phyloP scores from a whole-genome alignment of 2,888 invertebrate genomes.

The Phasia obesa region DNA sequence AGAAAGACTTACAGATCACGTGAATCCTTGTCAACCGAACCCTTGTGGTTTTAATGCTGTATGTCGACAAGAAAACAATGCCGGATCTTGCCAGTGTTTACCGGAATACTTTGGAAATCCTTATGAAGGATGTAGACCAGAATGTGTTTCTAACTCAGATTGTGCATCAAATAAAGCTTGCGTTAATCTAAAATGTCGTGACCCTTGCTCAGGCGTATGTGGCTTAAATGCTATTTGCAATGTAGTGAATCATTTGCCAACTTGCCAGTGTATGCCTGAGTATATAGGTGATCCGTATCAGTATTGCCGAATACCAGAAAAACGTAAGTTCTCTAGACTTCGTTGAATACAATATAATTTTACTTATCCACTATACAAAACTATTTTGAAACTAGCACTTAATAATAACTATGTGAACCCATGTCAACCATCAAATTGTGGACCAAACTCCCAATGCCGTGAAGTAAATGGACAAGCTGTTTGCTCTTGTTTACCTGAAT shows the following conservation, averaged over 20 bases:
- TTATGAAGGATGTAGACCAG: slow-evolving; percentile 89
- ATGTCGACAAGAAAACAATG: slow-evolving; percentile 86
- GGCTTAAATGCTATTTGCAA: slow-evolving; percentile 88
- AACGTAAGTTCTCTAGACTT: slow-evolving; percentile 82
- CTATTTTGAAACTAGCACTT: slow-evolving; percentile 73
- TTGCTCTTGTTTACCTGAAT: slow-evolving; percentile 85
- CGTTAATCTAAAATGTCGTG: slow-evolving; percentile 88
- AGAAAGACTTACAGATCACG: slow-evolving; percentile 75
- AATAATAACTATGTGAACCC: slow-evolving; percentile 83
- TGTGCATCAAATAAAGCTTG: slow-evolving; percentile 89
- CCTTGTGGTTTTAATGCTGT: slow-evolving; percentile 87
- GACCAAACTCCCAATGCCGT: slow-evolving; percentile 86
- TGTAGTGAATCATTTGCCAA: slow-evolving; percentile 88
- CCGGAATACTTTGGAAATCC: slow-evolving; percentile 87
- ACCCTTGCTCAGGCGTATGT: slow-evolving; percentile 91
- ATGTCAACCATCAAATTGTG: slow-evolving; percentile 87
- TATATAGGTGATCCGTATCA: slow-evolving; percentile 91
- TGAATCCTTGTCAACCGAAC: slow-evolving; percentile 85
- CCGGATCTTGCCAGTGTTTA: slow-evolving; percentile 88
- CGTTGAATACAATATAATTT: not conserved
- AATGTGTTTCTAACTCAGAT: slow-evolving; percentile 90
- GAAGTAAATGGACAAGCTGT: slow-evolving; percentile 85
- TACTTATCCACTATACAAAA: not conserved
- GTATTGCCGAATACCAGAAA: slow-evolving; percentile 84
- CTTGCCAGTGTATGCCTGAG: slow-evolving; percentile 87